phyloP scores from a whole-genome alignment of 2,113 vertebrate species.

The Rhizomys pruinosus region DNA sequence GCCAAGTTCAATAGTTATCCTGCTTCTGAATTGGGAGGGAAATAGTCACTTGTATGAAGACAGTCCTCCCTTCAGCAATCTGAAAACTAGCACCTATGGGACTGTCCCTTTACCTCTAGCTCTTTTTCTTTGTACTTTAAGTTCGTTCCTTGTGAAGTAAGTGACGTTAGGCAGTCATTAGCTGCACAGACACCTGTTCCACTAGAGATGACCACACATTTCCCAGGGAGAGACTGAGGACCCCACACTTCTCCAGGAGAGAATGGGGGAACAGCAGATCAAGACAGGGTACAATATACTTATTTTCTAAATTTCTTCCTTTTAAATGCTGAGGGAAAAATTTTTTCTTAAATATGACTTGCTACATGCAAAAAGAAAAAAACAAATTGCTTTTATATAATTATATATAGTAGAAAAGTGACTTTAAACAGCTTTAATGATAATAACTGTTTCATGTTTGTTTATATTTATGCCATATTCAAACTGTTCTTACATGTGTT shows the following conservation, averaged over 20 bases:
- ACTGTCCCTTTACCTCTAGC: background rate
- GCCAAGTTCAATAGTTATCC: background rate
- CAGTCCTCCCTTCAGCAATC: background rate
- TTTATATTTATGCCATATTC: slow-evolving; percentile 22
- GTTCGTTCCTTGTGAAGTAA: background rate
- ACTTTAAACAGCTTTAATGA: slow-evolving; percentile 7
- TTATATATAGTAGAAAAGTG: slow-evolving; percentile 12
- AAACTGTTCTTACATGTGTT: background rate
- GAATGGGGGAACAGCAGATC: background rate
- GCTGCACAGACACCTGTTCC: background rate
- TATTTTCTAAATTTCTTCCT: background rate
- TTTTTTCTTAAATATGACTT: background rate
- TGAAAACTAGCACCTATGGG: background rate
- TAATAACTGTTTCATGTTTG: background rate
- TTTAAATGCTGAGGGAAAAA: background rate
- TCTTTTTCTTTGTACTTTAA: background rate
- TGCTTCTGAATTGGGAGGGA: background rate
- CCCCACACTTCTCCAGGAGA: background rate
- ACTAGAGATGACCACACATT: background rate
- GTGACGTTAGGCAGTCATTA: background rate
- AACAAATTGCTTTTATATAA: background rate
- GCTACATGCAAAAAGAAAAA: background rate
- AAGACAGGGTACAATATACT: background rate
- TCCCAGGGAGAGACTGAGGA: background rate
- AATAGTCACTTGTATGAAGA: background rate